phyloP scores from a whole-genome alignment of 1,140 invertebrate genomes.

The Pissodes strobi region DNA sequence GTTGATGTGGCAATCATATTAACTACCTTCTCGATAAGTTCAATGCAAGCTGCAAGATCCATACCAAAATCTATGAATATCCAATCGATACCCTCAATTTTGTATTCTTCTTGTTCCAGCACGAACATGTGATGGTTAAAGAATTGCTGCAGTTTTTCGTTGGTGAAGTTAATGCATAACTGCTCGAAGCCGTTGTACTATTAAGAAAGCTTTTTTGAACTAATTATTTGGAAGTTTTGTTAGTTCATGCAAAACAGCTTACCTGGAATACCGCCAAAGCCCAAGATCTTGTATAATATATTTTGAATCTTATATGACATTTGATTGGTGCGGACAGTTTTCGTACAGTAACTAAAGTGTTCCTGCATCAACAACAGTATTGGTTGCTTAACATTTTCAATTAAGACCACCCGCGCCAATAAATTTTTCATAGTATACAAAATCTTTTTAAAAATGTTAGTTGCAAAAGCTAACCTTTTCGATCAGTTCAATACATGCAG shows the following conservation, averaged over 20 bases:
- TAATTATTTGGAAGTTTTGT: too few relatives aligned
- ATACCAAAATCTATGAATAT: conserved; percentile 96
- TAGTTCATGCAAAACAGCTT: too few relatives aligned
- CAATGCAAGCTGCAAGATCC: conserved; percentile 94
- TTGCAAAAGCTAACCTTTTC: conserved; percentile 76
- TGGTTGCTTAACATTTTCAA: too few relatives aligned
- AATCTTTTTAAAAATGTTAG: conserved; percentile 4
- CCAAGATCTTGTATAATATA: too few relatives aligned
- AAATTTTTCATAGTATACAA: background rate
- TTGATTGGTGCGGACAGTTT: too few relatives aligned
- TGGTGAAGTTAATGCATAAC: conserved; percentile 98
- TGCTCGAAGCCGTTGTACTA: conserved; percentile 97
- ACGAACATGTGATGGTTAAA: conserved; percentile 99
- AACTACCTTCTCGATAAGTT: conserved; percentile 96
- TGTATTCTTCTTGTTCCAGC: conserved; percentile 96
- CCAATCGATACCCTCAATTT: conserved; percentile 91
- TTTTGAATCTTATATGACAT: too few relatives aligned
- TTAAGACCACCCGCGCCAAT: background rate
- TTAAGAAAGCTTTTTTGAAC: conserved; percentile 32
- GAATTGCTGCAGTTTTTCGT: conserved; percentile 96
- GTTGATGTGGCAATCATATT: too few relatives aligned
- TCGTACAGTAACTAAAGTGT: too few relatives aligned
- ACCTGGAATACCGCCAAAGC: too few relatives aligned
- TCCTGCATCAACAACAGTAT: too few relatives aligned
- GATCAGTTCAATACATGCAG: conserved; percentile 95